phyloP scores from a whole-genome alignment of 2,888 invertebrate genomes.

The Nysson spinosus region DNA sequence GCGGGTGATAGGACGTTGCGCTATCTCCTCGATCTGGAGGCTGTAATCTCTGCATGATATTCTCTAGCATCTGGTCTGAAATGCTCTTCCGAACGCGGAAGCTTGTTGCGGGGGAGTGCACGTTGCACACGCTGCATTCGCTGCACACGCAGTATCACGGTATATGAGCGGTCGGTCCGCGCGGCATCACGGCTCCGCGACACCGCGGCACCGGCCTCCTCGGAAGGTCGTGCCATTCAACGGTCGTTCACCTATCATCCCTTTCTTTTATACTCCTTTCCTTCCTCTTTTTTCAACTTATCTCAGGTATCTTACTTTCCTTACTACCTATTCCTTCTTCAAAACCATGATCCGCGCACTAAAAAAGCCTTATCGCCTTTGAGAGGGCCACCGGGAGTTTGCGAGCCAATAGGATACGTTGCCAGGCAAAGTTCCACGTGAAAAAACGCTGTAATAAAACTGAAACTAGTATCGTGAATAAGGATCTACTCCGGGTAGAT shows the following conservation, averaged over 20 bases:
- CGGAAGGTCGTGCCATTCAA: conserved; percentile 65
- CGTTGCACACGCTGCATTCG: no score
- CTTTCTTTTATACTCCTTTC: conserved; percentile 56
- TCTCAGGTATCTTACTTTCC: conserved; percentile 38
- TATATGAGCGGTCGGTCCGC: conserved; percentile 18
- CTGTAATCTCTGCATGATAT: conserved; percentile 31
- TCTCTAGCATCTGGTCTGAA: conserved; percentile 37
- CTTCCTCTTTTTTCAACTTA: conserved; percentile 40
- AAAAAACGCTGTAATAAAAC: no score
- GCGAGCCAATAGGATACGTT: no score
- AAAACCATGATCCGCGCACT: not conserved
- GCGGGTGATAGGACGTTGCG: no score
- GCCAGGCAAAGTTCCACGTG: no score
- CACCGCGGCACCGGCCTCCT: conserved; percentile 45
- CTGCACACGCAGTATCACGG: conserved; percentile 47
- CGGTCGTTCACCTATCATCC: conserved; percentile 68
- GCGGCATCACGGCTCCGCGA: conserved; percentile 11
- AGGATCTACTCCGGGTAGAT: no score
- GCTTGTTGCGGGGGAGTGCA: conserved; percentile 62
- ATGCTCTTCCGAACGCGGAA: conserved; percentile 61
- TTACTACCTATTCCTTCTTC: conserved; percentile 20
- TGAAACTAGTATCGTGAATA: no score
- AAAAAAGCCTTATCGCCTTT: no score
- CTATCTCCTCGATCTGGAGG: conserved; percentile 4
- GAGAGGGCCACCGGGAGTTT: no score